phyloP scores from a whole-genome alignment of 2,113 vertebrate genomes.

The Rhizomys pruinosus region DNA sequence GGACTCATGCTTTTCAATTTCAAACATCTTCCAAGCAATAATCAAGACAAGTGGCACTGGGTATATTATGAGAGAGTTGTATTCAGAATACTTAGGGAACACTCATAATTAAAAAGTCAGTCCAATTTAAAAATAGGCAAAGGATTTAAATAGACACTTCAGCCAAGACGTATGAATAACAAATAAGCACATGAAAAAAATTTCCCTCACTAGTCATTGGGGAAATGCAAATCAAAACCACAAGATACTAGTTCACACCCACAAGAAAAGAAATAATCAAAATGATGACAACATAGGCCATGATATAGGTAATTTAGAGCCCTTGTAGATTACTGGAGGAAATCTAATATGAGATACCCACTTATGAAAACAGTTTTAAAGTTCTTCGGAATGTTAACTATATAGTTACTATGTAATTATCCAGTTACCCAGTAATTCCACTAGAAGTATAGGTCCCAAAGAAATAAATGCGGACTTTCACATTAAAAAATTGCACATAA shows the following conservation, averaged over 20 bases:
- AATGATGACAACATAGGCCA: neutral
- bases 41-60: neutral
- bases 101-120: neutral
- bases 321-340: neutral
- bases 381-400: neutral
- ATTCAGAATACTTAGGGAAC: neutral
- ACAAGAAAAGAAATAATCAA: neutral
- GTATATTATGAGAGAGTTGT: neutral
- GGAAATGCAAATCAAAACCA: conserved; percentile 26
- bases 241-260: neutral
- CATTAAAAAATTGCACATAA: neutral
- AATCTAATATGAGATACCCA: neutral
- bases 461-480: neutral
- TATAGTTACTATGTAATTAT: neutral
- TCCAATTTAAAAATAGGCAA: neutral
- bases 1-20: neutral
- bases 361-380: conserved; percentile 6
- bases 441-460: neutral
- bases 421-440: neutral
- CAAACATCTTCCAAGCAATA: neutral
- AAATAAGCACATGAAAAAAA: neutral
- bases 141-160: neutral
- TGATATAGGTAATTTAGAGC: neutral
- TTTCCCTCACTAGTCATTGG: neutral
- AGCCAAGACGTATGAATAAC: neutral